Evolutionary conservation across 37 sponge, comb jelly and placozoan genomes (phyloP), one percentile per base, ranked within the genome.

Genomic region (Haliclona indistincta): DNA sequence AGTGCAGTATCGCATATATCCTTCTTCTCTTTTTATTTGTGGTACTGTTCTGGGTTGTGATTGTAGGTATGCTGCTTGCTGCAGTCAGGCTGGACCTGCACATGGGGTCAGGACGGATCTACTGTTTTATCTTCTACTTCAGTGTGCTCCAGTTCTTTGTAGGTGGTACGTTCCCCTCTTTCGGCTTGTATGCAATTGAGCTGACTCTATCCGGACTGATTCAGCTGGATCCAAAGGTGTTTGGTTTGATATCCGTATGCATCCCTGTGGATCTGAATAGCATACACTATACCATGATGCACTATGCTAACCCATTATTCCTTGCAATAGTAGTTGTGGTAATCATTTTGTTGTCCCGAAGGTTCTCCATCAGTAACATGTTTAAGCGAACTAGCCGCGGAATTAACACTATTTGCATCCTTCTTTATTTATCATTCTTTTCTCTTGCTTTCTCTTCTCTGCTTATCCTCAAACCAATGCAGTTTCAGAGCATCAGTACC

Each of bases 41-140:
- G 6, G 23, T 58, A 25, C 6, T 58, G 7, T 58, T 58, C 25
- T 58, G 22, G 60, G 22, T 58, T 25, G 26, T 58, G 7, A 30
- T 71, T 15, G 70, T 44, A 36, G n/a, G 30, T 29, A 7, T 53
- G 34, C n/a, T 74, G 4, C 56, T 82, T 15, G 19, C 38, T 38
- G 40, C 66, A 1, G 43, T 71, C 1, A 47, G 30, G 30, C 35
- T 74, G 3, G 56, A 74, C 13, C 58, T 82, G 1, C 72, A 58
- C 4, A 22, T 82, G 5, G 83, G 83, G 19, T 73, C 83, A 6
- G 83, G 83, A 1, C 45, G 45, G 56, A 34, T 82, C 25, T 74
- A 82, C 65, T 56, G 83, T 23, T 32, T 82, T n/a, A 28, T 82
- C 4, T 82, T 65, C 47, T 82, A 64, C 68, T 82, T 67, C 68